Evolutionary conservation across 2,113 vertebrate genomes (phyloP).

Genomic region (Monarcha castaneiventris): DNA sequence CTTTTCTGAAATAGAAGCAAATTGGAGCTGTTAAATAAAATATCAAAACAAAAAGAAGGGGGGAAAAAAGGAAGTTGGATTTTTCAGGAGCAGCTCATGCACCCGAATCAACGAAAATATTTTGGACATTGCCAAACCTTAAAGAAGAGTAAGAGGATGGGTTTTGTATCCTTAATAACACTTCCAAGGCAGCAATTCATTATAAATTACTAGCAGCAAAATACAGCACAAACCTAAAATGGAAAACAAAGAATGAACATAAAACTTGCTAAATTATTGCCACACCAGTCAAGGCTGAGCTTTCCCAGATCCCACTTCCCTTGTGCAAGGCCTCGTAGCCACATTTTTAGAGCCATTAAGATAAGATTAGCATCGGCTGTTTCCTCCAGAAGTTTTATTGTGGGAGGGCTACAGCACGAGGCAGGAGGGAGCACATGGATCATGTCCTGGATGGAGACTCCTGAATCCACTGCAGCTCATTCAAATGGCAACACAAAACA

Average conservation of each 20-base stretch:
- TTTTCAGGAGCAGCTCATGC: background rate
- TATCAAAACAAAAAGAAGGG: background rate
- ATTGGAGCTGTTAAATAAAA: conserved; percentile 10
- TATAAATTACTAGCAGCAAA: background rate
- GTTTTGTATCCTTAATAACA: background rate
- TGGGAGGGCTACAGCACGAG: background rate
- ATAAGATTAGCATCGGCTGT: background rate
- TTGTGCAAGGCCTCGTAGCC: background rate
- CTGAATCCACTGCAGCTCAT: background rate
- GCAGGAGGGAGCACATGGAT: background rate
- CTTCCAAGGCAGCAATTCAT: background rate
- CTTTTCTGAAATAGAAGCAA: background rate
- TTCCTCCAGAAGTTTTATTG: background rate
- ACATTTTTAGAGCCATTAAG: background rate
- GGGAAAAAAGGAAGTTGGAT: background rate
- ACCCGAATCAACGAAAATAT: background rate
- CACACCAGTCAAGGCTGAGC: background rate
- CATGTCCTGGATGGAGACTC: background rate
- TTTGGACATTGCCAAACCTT: background rate
- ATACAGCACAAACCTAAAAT: background rate
- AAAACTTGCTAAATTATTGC: background rate
- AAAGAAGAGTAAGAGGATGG: background rate
- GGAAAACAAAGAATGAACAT: background rate
- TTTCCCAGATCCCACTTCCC: background rate
- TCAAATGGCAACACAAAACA: background rate